A percentile compares a stretch with the other conserved stretches of the same genome.
phyloP scores from a whole-genome alignment of 2,888 invertebrate species.

The Ectobius pallidus region DNA sequence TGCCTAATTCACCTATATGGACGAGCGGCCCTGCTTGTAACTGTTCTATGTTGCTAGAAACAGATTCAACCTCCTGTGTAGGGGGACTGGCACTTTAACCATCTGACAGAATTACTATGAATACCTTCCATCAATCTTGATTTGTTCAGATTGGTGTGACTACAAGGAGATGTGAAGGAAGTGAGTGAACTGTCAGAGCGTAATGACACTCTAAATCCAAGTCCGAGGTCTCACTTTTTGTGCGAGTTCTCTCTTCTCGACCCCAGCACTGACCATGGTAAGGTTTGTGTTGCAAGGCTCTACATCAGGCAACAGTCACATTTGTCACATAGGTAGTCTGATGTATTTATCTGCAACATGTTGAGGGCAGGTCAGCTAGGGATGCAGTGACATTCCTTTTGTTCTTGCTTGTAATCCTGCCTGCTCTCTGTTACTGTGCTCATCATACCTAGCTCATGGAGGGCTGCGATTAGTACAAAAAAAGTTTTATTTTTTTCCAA shows the following conservation, averaged over 20 bases:
- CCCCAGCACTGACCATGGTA: conserved; percentile 57
- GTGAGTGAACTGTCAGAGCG: not conserved
- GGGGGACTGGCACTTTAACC: conserved; percentile 51
- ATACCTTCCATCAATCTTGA: conserved; percentile 68
- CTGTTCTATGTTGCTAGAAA: conserved; percentile 64
- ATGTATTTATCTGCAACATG: conserved; percentile 64
- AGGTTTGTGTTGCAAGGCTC: conserved; percentile 64
- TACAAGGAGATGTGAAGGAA: not conserved
- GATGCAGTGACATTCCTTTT: conserved; percentile 51
- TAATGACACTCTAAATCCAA: not conserved
- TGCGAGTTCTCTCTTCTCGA: conserved; percentile 60
- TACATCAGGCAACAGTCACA: conserved; percentile 66
- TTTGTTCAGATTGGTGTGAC: conserved; percentile 51
- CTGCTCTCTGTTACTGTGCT: conserved; percentile 64
- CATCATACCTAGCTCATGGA: conserved; percentile 67
- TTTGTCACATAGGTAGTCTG: conserved; percentile 67
- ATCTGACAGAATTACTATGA: conserved; percentile 51
- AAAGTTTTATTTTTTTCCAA: too few relatives aligned
- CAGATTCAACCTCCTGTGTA: conserved; percentile 64
- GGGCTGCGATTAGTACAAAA: conserved; percentile 62
- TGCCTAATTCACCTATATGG: too few relatives aligned
- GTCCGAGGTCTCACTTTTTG: conserved; percentile 68
- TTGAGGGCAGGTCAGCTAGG: conserved; percentile 52
- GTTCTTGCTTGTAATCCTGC: conserved; percentile 62
- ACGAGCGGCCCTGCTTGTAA: not conserved